Percentiles rank a stretch among this genome's conserved stretches.
Conservation (phyloP, 2,113 vertebrate genomes). For the Podilymbus podiceps region DNA sequence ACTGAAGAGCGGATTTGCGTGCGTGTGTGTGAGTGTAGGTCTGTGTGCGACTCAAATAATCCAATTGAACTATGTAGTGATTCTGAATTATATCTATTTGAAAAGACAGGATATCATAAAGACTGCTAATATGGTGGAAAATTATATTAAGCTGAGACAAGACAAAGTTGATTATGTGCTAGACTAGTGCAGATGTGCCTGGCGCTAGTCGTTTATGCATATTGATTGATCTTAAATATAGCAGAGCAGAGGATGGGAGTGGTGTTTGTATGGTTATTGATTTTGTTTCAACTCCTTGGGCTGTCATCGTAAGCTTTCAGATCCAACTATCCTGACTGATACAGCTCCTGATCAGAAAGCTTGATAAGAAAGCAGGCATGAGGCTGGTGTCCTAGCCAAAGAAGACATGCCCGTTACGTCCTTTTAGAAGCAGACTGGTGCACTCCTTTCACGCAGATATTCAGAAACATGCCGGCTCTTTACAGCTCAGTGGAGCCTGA, state of each 20-base stretch:
- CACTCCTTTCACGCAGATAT: background rate
- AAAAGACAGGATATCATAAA: constrained; percentile 64
- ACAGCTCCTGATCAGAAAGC: background rate
- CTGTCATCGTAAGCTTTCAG: background rate
- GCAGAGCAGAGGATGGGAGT: background rate
- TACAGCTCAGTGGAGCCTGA: background rate
- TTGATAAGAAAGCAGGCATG: background rate
- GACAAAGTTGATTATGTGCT: constrained; percentile 65
- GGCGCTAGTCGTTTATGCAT: constrained; percentile 31
- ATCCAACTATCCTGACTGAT: background rate
- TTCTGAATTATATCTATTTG: constrained; percentile 57
- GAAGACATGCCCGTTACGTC: background rate
- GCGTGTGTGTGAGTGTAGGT: background rate
- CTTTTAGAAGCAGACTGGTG: background rate
- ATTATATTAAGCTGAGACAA: constrained; percentile 70
- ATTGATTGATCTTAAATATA: constrained; percentile 61
- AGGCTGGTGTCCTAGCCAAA: background rate
- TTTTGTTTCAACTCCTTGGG: constrained; percentile 29
- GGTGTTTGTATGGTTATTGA: constrained; percentile 36
- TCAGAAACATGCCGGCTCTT: background rate
- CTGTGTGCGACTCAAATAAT: constrained; percentile 20
- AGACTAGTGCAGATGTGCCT: constrained; percentile 46
- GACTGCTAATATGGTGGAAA: constrained; percentile 67
- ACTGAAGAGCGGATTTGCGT: background rate
- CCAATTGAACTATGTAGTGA: constrained; percentile 46